phyloP scores from a whole-genome alignment of 2,797 vertebrate genomes.

The Hypotaenidia philippensis region DNA sequence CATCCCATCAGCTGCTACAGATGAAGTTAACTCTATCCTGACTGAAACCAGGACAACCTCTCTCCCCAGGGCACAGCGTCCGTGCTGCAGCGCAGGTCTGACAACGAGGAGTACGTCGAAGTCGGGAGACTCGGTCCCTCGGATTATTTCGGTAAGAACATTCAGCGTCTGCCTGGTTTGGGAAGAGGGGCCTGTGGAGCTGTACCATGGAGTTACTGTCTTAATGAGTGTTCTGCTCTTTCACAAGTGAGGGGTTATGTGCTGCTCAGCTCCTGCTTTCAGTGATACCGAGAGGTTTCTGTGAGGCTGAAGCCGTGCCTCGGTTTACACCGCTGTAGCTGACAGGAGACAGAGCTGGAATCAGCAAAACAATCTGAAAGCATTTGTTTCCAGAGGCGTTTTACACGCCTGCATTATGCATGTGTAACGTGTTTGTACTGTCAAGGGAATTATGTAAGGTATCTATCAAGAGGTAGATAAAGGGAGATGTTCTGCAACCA shows the following conservation, averaged over 20 bases:
- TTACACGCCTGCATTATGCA: constrained; percentile 67
- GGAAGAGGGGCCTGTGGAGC: not conserved
- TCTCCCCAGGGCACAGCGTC: constrained; percentile 91
- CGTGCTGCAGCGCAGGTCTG: constrained; percentile 94
- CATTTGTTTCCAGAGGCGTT: constrained; percentile 56
- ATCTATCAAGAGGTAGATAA: constrained; percentile 11
- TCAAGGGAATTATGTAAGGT: constrained; percentile 52
- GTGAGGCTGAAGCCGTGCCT: not conserved
- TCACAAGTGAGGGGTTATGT: not conserved
- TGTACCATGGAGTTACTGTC: not conserved
- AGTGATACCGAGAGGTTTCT: not conserved
- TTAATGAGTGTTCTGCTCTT: not conserved
- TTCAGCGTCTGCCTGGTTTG: not conserved
- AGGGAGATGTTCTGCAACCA: not conserved
- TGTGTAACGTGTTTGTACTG: constrained; percentile 42
- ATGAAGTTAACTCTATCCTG: no score
- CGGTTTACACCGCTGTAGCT: constrained; percentile 18
- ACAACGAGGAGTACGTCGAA: constrained; percentile 95
- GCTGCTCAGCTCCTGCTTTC: not conserved
- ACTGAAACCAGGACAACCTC: not conserved
- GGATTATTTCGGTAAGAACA: constrained; percentile 94
- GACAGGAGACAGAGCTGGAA: constrained; percentile 46
- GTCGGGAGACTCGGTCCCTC: constrained; percentile 95
- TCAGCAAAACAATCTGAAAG: constrained; percentile 48
- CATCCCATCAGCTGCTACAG: no score